Evolutionary conservation across 2,113 vertebrate species (phyloP), one percentile per base, ranked within the genome.

Genomic region (Arothron firmamentum): DNA sequence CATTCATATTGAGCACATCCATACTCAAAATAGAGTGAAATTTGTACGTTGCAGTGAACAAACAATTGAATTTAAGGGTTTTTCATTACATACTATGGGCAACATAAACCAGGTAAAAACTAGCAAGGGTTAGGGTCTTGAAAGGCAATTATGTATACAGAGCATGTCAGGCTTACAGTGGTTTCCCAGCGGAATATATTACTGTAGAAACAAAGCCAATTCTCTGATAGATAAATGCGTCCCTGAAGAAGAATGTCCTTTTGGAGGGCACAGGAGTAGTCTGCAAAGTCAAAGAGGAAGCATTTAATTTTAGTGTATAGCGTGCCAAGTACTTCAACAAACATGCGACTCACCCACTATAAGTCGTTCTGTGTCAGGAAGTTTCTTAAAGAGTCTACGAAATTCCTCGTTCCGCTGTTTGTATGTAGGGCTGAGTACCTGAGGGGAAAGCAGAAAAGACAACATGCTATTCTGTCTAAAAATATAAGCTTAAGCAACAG

Each of bases 101-200:
- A 23, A 67, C 56, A 71, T 55, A 16, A 55, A 61, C 53, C 54
- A 1, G 43, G 48, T 38, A 48, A 55, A 34, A 48, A 10, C 38
- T 3, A 52, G 59, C 18, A 1, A 21, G 34, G 62, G 67, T 66
- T 57, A 52, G 69, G 46, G 18, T 67, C 55, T 23, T 20, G 6
- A 8, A 21, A 46, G 59, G 18, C 14, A 16, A 18, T 48, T 55
- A 59, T 72, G 57, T 81, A 48, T 38, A 58, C 54, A 72, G 43
- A 43, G 62, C 8, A 52, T 18, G 46, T 12, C 14, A 0, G 15
- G 71, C 91, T 88, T 85, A 95, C 94, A 11, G 93, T 93, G 25
- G 94, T 95, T 84, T 95, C 94, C 94, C 94, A 95, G 81, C 94
- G 92, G 88, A 96, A 96, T 83, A 96, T 95, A 83, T 95, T 96